Evolutionary conservation across 2,113 vertebrate species (phyloP).

Genomic region (Propithecus coquereli): DNA sequence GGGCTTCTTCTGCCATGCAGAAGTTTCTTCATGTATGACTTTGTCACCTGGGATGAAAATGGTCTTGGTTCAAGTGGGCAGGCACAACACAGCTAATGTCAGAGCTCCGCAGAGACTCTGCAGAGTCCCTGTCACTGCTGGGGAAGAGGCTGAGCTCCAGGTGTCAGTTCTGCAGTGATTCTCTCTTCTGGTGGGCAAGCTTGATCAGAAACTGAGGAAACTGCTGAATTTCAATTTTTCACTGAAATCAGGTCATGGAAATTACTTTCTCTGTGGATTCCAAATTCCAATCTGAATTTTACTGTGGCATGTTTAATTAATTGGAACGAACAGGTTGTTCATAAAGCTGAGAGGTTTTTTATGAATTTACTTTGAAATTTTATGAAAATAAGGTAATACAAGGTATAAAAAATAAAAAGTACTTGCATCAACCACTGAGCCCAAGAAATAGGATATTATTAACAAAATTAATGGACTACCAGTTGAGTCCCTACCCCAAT

Average conservation of each 20-base stretch:
- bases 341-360: neutral
- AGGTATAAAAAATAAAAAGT: neutral
- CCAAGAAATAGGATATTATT: neutral
- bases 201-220: accelerated
- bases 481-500: accelerated
- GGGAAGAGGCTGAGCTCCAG: no score
- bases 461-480: neutral
- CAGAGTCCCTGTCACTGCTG: neutral
- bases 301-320: neutral
- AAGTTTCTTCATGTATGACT: accelerated
- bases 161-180: neutral
- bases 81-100: neutral
- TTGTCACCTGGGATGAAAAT: neutral
- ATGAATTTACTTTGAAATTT: neutral
- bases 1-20: neutral
- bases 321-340: neutral
- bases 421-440: neutral
- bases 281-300: neutral
- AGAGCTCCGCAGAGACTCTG: neutral
- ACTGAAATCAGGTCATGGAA: neutral
- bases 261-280: neutral
- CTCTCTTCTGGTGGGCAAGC: neutral
- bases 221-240: neutral
- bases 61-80: neutral
- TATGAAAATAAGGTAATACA: neutral